A percentile compares a stretch with the other conserved stretches of the same genome.
phyloP scores from a whole-genome alignment of 2,113 vertebrate species.

The Corythaeola cristata region DNA sequence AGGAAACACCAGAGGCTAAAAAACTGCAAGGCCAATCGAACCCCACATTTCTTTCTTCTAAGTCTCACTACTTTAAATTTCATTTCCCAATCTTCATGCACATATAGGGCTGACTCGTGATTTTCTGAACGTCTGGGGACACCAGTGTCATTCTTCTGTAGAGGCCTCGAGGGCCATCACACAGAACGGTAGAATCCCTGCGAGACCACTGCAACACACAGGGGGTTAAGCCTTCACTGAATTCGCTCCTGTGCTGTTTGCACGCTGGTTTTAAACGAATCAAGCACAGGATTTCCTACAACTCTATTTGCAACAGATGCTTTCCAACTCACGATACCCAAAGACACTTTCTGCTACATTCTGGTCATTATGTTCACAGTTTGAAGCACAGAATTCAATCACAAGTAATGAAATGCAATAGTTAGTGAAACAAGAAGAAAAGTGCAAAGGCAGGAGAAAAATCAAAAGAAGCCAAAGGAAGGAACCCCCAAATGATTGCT shows the following conservation, averaged over 20 bases:
- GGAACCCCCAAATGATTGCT: background rate
- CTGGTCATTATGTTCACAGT: no score
- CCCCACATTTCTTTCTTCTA: no score
- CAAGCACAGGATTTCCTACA: background rate
- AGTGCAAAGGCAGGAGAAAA: background rate
- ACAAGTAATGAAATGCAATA: background rate
- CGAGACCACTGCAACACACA: no score
- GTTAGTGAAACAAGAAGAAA: background rate
- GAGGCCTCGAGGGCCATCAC: background rate
- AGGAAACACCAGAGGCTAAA: background rate
- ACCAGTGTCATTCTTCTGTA: background rate
- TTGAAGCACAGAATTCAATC: background rate
- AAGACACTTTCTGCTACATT: background rate
- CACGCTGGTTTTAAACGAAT: fast-evolving
- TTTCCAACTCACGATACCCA: background rate
- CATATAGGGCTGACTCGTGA: background rate
- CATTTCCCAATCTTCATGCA: background rate
- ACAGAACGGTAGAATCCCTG: background rate
- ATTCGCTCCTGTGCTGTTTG: background rate
- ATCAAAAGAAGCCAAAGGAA: background rate
- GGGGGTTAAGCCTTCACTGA: background rate
- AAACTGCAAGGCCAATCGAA: background rate
- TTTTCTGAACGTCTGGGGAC: background rate
- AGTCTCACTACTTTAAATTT: background rate
- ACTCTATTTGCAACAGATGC: background rate